Evolutionary conservation across 2,888 invertebrate species (phyloP), one percentile per base, ranked within the genome.

Genomic region (Augiades crinisus): DNA sequence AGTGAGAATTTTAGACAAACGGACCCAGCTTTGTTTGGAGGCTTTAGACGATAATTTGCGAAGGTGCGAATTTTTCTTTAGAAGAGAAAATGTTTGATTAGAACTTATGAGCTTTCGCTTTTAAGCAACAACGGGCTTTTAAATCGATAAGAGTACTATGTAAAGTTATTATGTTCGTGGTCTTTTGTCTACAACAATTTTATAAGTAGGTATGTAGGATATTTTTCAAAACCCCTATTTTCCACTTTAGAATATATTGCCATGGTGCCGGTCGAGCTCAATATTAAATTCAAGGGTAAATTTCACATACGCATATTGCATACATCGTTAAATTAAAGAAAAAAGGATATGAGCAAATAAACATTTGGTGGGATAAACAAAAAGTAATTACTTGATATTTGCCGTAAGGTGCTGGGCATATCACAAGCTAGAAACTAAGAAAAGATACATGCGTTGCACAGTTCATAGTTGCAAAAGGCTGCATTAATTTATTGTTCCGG

Each of bases 1-100:
- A 79, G 81, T 77, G 73, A 70, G 67, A 72, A 68, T 65, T 63
- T 64, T 55, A 45, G 51, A 43, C 50, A 47, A 47, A 21, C 31
- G 12, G 3, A 3, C 21, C 0, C 5, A 7, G 16, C 13, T 38
- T 41, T 49, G 22, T 41, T 22, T 13, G 8, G 0, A 1, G n/a
- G n/a, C 6, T 22, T 1, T 34, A 34, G 13, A 13, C 43, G 40
- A 49, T 40, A 19, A 44, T 41, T 27, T 44, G 17, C 47, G 17
- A 38, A 56, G 33, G 52, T 55, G 55, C 56, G 40, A 52, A 51
- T 41, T 59, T 53, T 51, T 30, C 55, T 33, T 34, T 19, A 36
- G 12, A 19, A 36, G 24, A 19, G 44, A 21, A 49, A 41, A 33
- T 21, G n/a, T 31, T 3, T 33, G 19, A 33, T 44, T 44, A 14